Evolutionary conservation across 2,797 vertebrate genomes (phyloP), one percentile per base, ranked within the genome.

Genomic region (Eulemur rubriventer): DNA sequence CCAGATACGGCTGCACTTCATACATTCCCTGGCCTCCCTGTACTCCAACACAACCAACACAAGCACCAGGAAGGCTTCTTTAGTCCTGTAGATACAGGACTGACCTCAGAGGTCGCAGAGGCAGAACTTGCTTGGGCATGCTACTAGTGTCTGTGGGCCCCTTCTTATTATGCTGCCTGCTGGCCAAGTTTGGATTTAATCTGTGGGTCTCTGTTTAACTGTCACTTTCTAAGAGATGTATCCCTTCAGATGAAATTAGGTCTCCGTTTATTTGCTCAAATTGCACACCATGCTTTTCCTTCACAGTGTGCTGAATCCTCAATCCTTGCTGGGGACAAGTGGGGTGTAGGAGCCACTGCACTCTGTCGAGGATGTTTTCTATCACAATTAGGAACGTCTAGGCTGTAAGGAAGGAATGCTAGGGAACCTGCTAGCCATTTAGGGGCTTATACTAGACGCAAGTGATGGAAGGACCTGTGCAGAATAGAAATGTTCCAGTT

Each of bases 41-140:
- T 26, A 24, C 30, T 0, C 20, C 46, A 16, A 8, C 2, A 43
- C 0, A 6, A 0, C 28, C 7, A 30, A 33, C 38, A 30, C 28
- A 3, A 16, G 28, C 8, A 28, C 8, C 17, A 26, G 63, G 2
- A 72, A 24, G 22, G 48, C 30, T 41, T n/a, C 70, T n/a, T 48
- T 16, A 26, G 72, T 57, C 18, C 38, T 30, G 5, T 7, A 72
- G 78, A n/a, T 33, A 41, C 7, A 0, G 17, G 63, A 41, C 28
- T 26, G 35, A 2, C 12, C 28, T 33, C 30, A 43, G 67, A 63
- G 55, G 17, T 1, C 7, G 8, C n/a, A 38, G 7, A 11, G 12
- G 52, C 7, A 5, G 61, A 35, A 30, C 12, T 8, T 2, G 14
- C 2, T 22, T 5, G 41, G 6, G 43, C 30, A 30, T 12, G 16